Conservation (phyloP, 2,888 invertebrate species). For the Apamea anceps region DNA sequence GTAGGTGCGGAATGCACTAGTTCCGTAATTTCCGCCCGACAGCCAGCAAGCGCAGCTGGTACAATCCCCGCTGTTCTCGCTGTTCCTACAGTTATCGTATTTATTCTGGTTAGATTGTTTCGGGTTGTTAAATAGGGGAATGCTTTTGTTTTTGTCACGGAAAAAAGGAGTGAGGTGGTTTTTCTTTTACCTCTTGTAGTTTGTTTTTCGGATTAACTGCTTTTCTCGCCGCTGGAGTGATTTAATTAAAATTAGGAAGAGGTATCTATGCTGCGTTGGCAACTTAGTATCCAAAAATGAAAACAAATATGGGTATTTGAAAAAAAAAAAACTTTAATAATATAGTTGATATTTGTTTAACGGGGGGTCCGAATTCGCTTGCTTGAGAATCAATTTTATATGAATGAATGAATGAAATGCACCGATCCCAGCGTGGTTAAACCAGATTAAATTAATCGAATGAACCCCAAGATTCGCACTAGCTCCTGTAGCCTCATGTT, state of each 20-base stretch:
- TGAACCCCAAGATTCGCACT: too few species aligned
- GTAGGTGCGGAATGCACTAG: slow-evolving; percentile 65
- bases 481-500: too few species aligned
- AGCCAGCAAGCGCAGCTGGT: slow-evolving; percentile 63
- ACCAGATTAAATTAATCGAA: too few species aligned
- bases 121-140: slow-evolving; percentile 18
- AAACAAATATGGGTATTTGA: background rate
- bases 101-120: slow-evolving; percentile 56
- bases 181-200: background rate
- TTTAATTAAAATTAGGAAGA: background rate
- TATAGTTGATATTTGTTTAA: too few species aligned
- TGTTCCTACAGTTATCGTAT: slow-evolving; percentile 49
- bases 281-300: background rate
- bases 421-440: too few species aligned
- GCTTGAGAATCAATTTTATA: too few species aligned
- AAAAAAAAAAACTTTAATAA: background rate
- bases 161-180: background rate
- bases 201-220: background rate
- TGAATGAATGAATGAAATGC: too few species aligned
- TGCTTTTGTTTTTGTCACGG: slow-evolving; percentile 25
- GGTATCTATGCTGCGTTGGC: background rate
- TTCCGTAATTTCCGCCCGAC: slow-evolving; percentile 68
- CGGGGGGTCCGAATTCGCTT: too few species aligned
- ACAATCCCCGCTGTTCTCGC: slow-evolving; percentile 23
- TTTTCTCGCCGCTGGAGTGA: background rate